phyloP scores from a whole-genome alignment of 2,888 invertebrate species.

The Troglohyphantes excavatus region DNA sequence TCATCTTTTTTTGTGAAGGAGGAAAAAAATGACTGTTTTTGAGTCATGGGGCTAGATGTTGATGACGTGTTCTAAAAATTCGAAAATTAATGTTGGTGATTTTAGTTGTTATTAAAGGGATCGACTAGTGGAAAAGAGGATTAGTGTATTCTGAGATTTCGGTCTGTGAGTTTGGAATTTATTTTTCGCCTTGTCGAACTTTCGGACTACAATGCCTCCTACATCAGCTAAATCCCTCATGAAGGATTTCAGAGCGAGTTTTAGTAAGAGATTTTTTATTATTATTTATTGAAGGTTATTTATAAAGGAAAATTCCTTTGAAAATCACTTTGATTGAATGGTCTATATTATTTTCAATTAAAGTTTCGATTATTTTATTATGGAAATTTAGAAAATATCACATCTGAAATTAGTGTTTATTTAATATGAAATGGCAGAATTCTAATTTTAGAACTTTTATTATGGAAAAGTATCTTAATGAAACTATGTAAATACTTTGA shows the following conservation, averaged over 20 bases:
- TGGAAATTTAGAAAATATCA: no score
- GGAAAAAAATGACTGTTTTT: slow-evolving; percentile 33
- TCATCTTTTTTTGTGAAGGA: neutral
- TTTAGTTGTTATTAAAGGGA: neutral
- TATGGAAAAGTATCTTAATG: no score
- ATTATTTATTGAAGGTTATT: no score
- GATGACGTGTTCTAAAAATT: slow-evolving; percentile 23
- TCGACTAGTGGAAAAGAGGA: neutral
- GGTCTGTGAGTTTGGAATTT: neutral
- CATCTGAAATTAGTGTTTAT: no score
- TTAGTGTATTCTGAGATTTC: neutral
- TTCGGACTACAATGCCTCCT: slow-evolving; percentile 46
- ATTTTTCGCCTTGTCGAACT: neutral
- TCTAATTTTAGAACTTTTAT: no score
- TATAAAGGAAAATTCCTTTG: no score
- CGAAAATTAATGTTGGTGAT: neutral
- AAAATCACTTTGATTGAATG: no score
- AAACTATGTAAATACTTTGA: no score
- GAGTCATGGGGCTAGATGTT: slow-evolving; percentile 38
- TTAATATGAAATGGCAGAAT: no score
- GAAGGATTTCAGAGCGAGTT: slow-evolving; percentile 72
- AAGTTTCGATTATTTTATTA: no score
- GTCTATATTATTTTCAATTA: no score
- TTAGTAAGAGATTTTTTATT: slow-evolving; percentile 46
- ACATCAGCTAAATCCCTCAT: slow-evolving; percentile 52